Evolutionary conservation across 2,888 invertebrate species (phyloP).

Genomic region (Macrophya alboannulata): DNA sequence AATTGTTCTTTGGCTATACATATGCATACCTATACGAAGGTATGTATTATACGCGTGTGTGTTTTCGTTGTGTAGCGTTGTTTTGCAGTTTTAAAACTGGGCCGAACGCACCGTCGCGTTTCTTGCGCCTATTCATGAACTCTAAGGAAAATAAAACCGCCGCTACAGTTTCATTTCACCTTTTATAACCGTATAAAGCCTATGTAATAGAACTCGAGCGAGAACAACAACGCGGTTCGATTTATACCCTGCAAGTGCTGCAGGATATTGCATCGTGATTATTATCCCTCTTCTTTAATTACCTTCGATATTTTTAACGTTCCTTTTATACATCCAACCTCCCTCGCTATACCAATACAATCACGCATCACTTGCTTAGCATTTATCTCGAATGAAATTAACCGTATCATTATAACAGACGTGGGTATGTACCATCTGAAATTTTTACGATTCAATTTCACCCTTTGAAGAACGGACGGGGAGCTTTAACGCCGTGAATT

Average conservation of each 20-base stretch:
- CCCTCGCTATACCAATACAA: background rate
- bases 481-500: constrained; percentile 5
- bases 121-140: constrained; percentile 33
- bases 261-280: constrained; percentile 16
- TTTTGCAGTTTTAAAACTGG: constrained; percentile 46
- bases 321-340: background rate
- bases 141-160: constrained; percentile 25
- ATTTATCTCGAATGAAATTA: constrained; percentile 7
- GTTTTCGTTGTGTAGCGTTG: background rate
- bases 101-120: constrained; percentile 26
- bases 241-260: background rate
- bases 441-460: background rate
- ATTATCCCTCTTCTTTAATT: background rate
- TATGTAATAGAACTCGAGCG: background rate
- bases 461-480: background rate
- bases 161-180: background rate
- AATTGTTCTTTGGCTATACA: constrained; percentile 24
- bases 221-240: constrained; percentile 25
- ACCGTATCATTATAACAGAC: constrained; percentile 27
- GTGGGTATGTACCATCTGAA: background rate
- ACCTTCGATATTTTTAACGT: background rate
- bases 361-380: background rate
- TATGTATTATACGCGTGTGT: background rate
- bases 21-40: background rate
- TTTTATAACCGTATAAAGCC: background rate